Base-by-base conservation (phyloP, 1,140 invertebrate genomes). In the Drosophila sucinea region DNA sequence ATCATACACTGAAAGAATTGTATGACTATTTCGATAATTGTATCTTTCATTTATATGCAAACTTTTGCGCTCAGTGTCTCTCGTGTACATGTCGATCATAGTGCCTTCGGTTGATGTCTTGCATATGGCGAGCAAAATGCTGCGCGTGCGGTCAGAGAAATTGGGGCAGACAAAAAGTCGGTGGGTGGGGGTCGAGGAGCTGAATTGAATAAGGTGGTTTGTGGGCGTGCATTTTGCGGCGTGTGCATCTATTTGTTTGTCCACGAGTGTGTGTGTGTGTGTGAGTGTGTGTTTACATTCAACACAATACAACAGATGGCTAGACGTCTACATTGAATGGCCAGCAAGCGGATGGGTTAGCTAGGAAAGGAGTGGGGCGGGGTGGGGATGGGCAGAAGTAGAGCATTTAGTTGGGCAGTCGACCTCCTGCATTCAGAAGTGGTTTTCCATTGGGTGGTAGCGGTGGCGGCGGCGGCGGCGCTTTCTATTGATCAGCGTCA, bases 401-500 rank as follows among this genome's bases (percentile, higher is more conserved):
- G 44, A 51, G 44, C 44, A 51, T 51, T 51, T 51, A 25, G 23
- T 27, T 51, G 25, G 44, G 8, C 44, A 47, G 44, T 47, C 44
- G 23, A 35, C 32, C 56, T 58, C 56, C 56, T 58, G 56, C 56
- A 58, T 58, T 58, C 17, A 58, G 17, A 58, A 58, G 56, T 58
- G 56, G 56, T 58, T 58, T 58, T 58, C 32, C 30, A 35, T 58
- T 58, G 17, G 32, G 30, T 5, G n/a, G 29, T n/a, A 6, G 32
- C 57, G 11, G 27, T 3, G n/a, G 30, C 27, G 51, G 7, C 8
- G 27, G 29, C 23, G 60, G 58, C 76, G 76, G 72, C 60, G 60
- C 56, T 78, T 78, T 72, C 76, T 71, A 71, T 75, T 79, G 76
- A 78, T 79, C 76, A 56, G 44, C 68, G 73, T 76, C 76, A 76